Conservation (phyloP, 2,888 invertebrate genomes). For the Chalcosyrphus nemorum region DNA sequence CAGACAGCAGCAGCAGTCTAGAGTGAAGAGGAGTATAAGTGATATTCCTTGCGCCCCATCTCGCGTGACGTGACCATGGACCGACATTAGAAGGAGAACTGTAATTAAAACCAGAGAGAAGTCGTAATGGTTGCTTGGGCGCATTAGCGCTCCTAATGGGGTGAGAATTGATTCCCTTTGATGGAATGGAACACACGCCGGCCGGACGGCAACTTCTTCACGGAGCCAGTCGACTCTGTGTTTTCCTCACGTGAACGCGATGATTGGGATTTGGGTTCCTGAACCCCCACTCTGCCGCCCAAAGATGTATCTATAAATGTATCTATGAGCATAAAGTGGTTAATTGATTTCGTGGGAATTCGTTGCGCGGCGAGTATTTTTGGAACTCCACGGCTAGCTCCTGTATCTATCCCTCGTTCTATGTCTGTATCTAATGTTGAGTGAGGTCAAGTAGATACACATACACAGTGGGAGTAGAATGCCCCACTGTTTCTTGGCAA, state of each 20-base stretch:
- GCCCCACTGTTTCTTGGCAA: background rate
- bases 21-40: background rate
- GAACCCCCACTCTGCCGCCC: background rate
- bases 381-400: conserved; percentile 33
- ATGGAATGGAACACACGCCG: conserved; percentile 42
- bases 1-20: background rate
- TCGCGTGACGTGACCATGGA: conserved; percentile 17
- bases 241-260: conserved; percentile 26
- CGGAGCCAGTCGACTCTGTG: conserved; percentile 7
- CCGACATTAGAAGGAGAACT: conserved; percentile 9
- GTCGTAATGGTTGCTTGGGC: conserved; percentile 42
- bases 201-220: background rate
- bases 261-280: conserved; percentile 25
- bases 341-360: conserved; percentile 72
- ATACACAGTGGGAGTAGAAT: background rate
- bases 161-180: conserved; percentile 71
- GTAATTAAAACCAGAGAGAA: conserved; percentile 57
- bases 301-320: background rate
- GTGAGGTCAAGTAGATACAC: conserved; percentile 37
- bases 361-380: conserved; percentile 57
- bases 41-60: background rate
- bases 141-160: conserved; percentile 67
- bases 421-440: conserved; percentile 31
- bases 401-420: conserved; percentile 7
- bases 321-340: conserved; percentile 34